These are phyloP conservation scores for Loxodonta africana DNA, from an alignment of 2,113 vertebrate genomes.

Conservation along the genomic window DNA sequence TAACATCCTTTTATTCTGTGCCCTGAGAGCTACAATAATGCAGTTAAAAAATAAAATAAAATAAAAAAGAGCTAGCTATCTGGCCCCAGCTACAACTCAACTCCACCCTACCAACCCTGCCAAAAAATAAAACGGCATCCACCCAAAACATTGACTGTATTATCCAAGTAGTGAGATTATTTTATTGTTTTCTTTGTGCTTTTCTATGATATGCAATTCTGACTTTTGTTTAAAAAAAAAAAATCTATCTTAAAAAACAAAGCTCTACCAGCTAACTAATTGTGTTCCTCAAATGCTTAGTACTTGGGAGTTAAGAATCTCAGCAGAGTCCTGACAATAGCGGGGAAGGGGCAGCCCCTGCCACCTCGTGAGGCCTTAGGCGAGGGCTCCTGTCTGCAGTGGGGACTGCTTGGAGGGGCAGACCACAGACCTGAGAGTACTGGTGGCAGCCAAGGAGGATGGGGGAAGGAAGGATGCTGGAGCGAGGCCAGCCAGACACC, in stretches of 20 bases:
- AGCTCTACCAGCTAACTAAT: background rate
- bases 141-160: background rate
- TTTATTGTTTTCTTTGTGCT: constrained; percentile 47
- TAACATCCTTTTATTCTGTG: constrained; percentile 54
- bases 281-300: background rate
- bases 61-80: background rate
- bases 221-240: background rate
- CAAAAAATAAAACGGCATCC: constrained; percentile 48
- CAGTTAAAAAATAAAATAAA: background rate
- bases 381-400: background rate
- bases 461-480: background rate
- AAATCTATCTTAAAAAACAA: constrained; percentile 48
- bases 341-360: background rate
- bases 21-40: constrained; percentile 51
- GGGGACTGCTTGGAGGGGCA: background rate
- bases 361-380: background rate
- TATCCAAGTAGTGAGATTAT: background rate
- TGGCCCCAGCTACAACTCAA: constrained; percentile 37
- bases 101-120: constrained; percentile 24
- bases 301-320: background rate
- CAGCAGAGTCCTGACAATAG: background rate
- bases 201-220: constrained; percentile 26
- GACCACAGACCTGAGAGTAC: background rate
- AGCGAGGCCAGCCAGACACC: background rate
- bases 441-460: background rate